Base-by-base conservation (phyloP, 2,888 invertebrate species). In the Leucophora obtusa region DNA sequence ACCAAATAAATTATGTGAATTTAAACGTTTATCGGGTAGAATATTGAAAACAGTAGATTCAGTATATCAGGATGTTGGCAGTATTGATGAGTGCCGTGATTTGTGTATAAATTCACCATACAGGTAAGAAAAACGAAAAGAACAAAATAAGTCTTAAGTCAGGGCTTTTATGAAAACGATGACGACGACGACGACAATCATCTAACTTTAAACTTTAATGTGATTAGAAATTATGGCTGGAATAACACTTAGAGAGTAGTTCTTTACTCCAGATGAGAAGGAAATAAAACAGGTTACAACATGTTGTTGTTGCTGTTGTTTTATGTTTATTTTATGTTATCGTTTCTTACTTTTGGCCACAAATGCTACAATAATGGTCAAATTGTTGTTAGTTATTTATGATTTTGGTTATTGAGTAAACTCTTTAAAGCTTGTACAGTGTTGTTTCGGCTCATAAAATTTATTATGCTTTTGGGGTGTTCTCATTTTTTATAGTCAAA, bases 1-100 rank as follows among this genome's bases (percentile, higher is more conserved):
- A 88, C 96, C 97, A 47, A 96, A 96, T 66, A 96, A 96, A 90
- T 92, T 97, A 83, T 97, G 97, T 91, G 97, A 97, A 91, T 97
- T 97, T 92, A 96, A 96, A 91, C 96, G 96, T 89, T 93, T 96
- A 90, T 93, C 93, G 80, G 96, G 97, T 11, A 94, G 96, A 87
- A 97, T 97, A 86, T 91, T 97, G 84, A 97, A 97, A 91, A 97
- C 97, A 1, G 97, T 97, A 66, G 97, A 97, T 90, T 96, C 97
- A 17, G 96, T 97, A 50, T 96, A 96, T 89, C 96, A 96, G 91
- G 96, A 96, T 87, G 95, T 97, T 66, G 95, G 94, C 84, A 95
- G 95, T 35, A 92, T 95, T 82, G 96, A 97, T 87, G 96, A 96
- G 91, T 96, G 96, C 90, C 93, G 96, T 83, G 96, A 96, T 89